Evolutionary conservation across 2,113 vertebrate species (phyloP).

Genomic region (Xyliphius kryptos): DNA sequence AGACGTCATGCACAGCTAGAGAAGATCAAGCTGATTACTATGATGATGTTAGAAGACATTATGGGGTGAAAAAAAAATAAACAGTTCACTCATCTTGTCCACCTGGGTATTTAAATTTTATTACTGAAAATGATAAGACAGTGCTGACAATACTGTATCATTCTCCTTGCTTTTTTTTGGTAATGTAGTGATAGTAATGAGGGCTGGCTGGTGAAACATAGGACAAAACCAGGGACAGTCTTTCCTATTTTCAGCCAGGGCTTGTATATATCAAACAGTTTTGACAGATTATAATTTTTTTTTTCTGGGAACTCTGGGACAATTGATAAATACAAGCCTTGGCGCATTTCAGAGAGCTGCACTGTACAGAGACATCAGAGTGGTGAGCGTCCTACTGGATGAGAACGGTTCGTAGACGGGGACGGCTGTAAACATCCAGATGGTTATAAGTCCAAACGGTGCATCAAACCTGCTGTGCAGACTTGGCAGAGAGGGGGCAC

Average conservation of each 20-base stretch:
- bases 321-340: no score
- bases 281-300: no score
- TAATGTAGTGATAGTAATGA: constrained; percentile 36
- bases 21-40: no score
- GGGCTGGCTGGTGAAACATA: constrained; percentile 54
- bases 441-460: constrained; percentile 45
- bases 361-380: no score
- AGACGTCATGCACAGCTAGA: no score
- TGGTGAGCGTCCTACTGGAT: constrained; percentile 55
- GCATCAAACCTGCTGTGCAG: constrained; percentile 51
- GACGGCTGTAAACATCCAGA: constrained; percentile 46
- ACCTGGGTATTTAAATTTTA: constrained; percentile 88
- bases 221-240: constrained; percentile 13
- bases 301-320: no score
- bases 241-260: constrained; percentile 11
- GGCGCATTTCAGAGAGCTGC: no score
- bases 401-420: constrained; percentile 68
- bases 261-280: no score
- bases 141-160: constrained; percentile 84
- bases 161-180: constrained; percentile 26
- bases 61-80: constrained; percentile 26
- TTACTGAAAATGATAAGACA: constrained; percentile 87
- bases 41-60: no score
- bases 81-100: constrained; percentile 70
- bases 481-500: constrained; percentile 32